Percentiles rank a stretch among this genome's conserved stretches.
These are phyloP conservation scores for Vanacampus margaritifer DNA, from an alignment of 2,113 vertebrate species.

Conservation along the genomic window DNA sequence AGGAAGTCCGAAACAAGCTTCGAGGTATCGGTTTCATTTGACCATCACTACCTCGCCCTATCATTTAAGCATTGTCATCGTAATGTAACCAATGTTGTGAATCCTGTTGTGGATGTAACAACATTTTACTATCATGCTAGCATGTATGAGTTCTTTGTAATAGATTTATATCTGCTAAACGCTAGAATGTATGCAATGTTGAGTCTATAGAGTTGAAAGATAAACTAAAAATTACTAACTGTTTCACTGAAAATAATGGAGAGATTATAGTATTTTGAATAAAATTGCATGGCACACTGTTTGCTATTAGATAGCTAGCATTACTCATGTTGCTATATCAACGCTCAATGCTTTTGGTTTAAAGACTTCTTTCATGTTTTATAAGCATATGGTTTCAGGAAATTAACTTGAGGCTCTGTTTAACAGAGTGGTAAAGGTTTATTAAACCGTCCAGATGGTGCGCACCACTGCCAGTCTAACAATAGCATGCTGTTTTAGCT, in stretches of 20 bases:
- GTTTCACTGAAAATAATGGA: background rate
- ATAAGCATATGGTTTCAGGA: constrained; percentile 63
- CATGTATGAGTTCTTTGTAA: background rate
- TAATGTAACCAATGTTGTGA: too few relatives aligned
- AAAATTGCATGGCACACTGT: background rate
- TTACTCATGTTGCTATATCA: constrained; percentile 9
- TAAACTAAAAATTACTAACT: background rate
- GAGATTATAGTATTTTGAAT: background rate
- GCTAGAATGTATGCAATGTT: too few relatives aligned
- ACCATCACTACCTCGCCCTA: too few relatives aligned
- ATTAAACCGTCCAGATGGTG: constrained; percentile 71
- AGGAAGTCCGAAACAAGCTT: too few relatives aligned
- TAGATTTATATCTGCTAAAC: too few relatives aligned
- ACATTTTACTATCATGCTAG: background rate
- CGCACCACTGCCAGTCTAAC: constrained; percentile 63
- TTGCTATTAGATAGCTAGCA: background rate
- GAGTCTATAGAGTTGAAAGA: background rate
- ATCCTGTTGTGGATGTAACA: too few relatives aligned
- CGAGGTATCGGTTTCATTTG: too few relatives aligned
- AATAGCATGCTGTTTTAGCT: constrained; percentile 65
- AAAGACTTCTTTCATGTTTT: constrained; percentile 44
- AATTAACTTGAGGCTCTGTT: constrained; percentile 61
- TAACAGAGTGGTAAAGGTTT: constrained; percentile 53
- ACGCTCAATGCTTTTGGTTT: constrained; percentile 38
- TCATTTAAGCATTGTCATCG: too few relatives aligned